phyloP scores from a whole-genome alignment of 1,140 invertebrate genomes.

The Dermatophagoides farinae region DNA sequence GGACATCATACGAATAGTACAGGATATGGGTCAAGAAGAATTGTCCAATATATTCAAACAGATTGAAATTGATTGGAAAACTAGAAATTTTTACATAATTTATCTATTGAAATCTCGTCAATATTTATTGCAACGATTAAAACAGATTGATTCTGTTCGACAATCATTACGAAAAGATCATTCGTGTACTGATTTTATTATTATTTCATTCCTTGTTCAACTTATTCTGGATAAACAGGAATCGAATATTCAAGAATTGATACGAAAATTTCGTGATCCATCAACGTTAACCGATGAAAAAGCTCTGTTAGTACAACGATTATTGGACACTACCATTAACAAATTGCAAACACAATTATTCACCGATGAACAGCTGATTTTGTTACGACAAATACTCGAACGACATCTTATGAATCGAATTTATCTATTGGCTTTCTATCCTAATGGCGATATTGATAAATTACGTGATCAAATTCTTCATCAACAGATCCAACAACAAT shows the following conservation, averaged over 20 bases:
- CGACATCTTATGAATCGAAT: constrained; percentile 55
- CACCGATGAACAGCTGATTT: constrained; percentile 54
- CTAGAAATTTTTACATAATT: background rate
- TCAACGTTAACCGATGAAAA: constrained; percentile 59
- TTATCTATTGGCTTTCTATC: constrained; percentile 79
- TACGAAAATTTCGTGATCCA: constrained; percentile 52
- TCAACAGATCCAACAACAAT: constrained; percentile 58
- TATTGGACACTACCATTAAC: constrained; percentile 39
- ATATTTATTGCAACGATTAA: background rate
- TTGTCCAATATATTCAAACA: background rate
- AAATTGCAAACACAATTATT: constrained; percentile 52
- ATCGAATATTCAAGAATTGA: constrained; percentile 32
- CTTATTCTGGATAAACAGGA: constrained; percentile 49
- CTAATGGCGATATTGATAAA: constrained; percentile 87
- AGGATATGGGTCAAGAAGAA: background rate
- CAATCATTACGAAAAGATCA: constrained; percentile 38
- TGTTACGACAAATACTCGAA: constrained; percentile 32
- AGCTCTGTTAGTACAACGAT: constrained; percentile 37
- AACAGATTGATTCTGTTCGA: background rate
- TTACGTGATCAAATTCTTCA: constrained; percentile 69
- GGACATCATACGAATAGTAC: background rate
- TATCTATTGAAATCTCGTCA: background rate
- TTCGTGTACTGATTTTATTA: constrained; percentile 46
- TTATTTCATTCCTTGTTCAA: constrained; percentile 54
- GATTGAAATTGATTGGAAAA: constrained; percentile 1